These are phyloP conservation scores for Lampropteryx suffumata DNA, from an alignment of 2,888 invertebrate species.

Conservation along the genomic window DNA sequence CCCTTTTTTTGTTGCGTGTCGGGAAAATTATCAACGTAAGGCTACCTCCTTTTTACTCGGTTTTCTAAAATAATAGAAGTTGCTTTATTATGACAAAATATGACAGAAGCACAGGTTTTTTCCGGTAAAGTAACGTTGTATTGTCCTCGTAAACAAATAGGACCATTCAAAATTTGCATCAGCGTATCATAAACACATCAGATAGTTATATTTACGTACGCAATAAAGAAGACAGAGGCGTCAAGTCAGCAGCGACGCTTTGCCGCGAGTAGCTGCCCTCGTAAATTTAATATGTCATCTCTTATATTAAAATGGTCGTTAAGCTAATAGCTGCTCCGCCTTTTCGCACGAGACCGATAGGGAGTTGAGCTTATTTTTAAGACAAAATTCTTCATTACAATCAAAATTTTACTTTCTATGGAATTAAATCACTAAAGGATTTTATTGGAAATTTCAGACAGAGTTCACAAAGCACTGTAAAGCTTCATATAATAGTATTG, in stretches of 20 bases:
- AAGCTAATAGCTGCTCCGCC: constrained; percentile 78
- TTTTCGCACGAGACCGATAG: constrained; percentile 64
- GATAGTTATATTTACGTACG: constrained; percentile 74
- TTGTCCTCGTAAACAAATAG: constrained; percentile 48
- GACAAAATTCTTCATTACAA: constrained; percentile 40
- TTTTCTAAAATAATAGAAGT: constrained; percentile 51
- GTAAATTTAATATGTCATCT: constrained; percentile 82
- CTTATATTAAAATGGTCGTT: constrained; percentile 81
- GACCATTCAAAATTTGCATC: constrained; percentile 64
- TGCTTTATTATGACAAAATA: constrained; percentile 48
- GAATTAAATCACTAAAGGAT: constrained; percentile 20
- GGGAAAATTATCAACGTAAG: constrained; percentile 61
- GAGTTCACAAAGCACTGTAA: constrained; percentile 30
- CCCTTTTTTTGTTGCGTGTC: constrained; percentile 62
- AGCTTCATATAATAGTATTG: constrained; percentile 25
- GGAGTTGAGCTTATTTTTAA: constrained; percentile 59
- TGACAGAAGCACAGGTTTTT: constrained; percentile 42
- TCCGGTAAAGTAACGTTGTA: constrained; percentile 42
- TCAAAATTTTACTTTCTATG: constrained; percentile 1
- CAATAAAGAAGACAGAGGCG: constrained; percentile 76
- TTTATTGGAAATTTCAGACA: constrained; percentile 33
- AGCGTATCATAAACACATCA: constrained; percentile 70
- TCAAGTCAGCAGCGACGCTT: constrained; percentile 69
- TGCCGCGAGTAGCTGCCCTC: constrained; percentile 70
- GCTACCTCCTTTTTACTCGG: constrained; percentile 48